Percentiles rank a stretch among this genome's conserved stretches.
These are phyloP conservation scores for Axea sp. DNA, from an alignment of 2,888 invertebrate genomes.

Conservation along the genomic window DNA sequence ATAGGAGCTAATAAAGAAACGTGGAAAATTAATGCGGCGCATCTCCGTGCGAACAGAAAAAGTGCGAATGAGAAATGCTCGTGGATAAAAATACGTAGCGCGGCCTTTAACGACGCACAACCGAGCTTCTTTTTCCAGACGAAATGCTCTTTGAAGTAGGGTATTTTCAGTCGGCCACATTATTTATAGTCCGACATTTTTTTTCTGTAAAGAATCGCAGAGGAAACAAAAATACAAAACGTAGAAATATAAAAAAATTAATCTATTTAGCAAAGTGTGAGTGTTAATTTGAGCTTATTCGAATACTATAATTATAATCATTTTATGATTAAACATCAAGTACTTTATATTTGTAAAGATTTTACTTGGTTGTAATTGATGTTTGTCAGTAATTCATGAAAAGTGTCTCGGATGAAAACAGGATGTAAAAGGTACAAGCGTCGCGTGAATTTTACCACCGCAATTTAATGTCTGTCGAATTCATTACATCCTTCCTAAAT, in stretches of 20 bases:
- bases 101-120: constrained; percentile 68
- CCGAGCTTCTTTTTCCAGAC: constrained; percentile 61
- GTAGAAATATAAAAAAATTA: too few species aligned
- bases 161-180: constrained; percentile 33
- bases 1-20: constrained; percentile 32
- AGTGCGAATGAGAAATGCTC: constrained; percentile 62
- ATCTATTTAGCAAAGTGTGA: too few species aligned
- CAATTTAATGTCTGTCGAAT: constrained; percentile 61
- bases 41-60: constrained; percentile 59
- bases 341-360: too few species aligned
- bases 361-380: too few species aligned
- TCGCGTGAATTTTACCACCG: constrained; percentile 59
- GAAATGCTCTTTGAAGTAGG: constrained; percentile 45
- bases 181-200: constrained; percentile 39
- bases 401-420: constrained; percentile 44
- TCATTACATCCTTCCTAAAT: constrained; percentile 69
- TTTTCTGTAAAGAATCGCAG: constrained; percentile 4
- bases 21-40: constrained; percentile 63
- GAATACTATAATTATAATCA: too few species aligned
- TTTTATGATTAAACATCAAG: too few species aligned
- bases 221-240: not conserved
- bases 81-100: constrained; percentile 72
- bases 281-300: too few species aligned
- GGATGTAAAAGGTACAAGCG: constrained; percentile 49
- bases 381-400: too few species aligned